phyloP scores from a whole-genome alignment of 1,140 invertebrate genomes.

The Apis cerana region DNA sequence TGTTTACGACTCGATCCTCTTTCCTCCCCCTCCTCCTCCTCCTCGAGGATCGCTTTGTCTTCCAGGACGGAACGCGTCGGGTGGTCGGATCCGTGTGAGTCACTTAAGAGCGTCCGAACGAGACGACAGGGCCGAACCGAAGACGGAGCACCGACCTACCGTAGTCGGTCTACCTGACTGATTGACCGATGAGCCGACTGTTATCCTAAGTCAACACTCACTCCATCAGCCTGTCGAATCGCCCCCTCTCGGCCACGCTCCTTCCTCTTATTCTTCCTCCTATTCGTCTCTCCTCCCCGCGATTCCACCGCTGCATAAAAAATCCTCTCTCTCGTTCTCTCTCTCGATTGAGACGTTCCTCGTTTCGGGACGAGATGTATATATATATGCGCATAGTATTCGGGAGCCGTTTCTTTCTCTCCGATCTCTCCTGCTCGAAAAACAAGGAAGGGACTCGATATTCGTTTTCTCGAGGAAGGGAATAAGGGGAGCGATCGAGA shows the following conservation, averaged over 20 bases:
- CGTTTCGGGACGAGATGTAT: neutral
- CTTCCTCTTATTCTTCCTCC: constrained; percentile 14
- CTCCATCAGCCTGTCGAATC: constrained; percentile 78
- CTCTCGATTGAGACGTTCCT: constrained; percentile 27
- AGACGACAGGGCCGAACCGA: constrained; percentile 69
- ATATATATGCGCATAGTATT: too few species aligned
- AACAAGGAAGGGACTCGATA: too few species aligned
- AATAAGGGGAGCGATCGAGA: constrained; percentile 33
- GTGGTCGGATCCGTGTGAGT: constrained; percentile 75
- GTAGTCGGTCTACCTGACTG: constrained; percentile 76
- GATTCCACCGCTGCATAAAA: constrained; percentile 34
- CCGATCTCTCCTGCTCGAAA: too few species aligned
- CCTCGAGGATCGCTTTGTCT: constrained; percentile 39
- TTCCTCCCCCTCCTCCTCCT: neutral
- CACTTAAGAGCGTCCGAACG: constrained; percentile 72
- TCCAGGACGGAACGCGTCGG: constrained; percentile 64
- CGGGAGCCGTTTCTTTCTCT: too few species aligned
- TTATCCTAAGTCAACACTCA: constrained; percentile 82
- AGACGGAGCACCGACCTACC: constrained; percentile 75
- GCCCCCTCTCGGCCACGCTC: constrained; percentile 37
- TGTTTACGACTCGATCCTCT: constrained; percentile 27
- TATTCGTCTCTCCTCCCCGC: neutral
- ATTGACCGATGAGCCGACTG: constrained; percentile 81
- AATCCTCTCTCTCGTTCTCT: neutral
- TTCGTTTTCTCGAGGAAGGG: neutral